These are phyloP conservation scores for Eudyptes chrysolophus DNA, from an alignment of 2,113 vertebrate genomes.

Conservation along the genomic window DNA sequence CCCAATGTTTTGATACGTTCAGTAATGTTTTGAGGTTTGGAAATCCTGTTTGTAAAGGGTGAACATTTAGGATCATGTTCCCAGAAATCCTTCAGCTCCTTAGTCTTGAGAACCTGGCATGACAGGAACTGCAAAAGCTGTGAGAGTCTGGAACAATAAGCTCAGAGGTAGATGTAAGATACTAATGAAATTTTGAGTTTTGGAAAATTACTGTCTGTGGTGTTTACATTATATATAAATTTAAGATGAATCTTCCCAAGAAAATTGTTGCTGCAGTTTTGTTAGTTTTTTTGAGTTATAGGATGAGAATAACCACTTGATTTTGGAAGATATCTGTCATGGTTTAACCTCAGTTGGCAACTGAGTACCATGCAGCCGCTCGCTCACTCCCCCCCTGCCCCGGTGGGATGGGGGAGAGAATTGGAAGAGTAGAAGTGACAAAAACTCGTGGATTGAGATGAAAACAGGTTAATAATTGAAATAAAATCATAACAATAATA, in stretches of 20 bases:
- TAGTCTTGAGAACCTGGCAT: not conserved
- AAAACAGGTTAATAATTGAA: too few species aligned
- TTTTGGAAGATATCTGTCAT: not conserved
- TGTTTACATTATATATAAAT: not conserved
- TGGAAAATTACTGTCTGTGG: not conserved
- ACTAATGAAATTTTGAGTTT: not conserved
- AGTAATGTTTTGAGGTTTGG: not conserved
- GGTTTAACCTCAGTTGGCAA: too few species aligned
- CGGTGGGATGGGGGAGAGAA: too few species aligned
- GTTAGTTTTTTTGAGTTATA: not conserved
- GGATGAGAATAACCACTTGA: not conserved
- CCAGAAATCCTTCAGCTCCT: not conserved
- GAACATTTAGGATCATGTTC: not conserved
- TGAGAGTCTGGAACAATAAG: not conserved
- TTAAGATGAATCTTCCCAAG: not conserved
- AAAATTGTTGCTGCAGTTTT: not conserved
- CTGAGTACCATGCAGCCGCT: too few species aligned
- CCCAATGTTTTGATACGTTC: not conserved
- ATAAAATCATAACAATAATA: too few species aligned
- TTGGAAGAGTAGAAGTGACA: too few species aligned
- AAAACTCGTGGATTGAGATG: too few species aligned
- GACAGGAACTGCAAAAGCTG: not conserved
- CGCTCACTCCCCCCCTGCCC: too few species aligned
- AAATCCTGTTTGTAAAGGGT: not conserved
- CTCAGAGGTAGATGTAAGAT: not conserved